Base-by-base conservation (phyloP, 2,888 invertebrate genomes). In the Stenichneumon culpator region DNA sequence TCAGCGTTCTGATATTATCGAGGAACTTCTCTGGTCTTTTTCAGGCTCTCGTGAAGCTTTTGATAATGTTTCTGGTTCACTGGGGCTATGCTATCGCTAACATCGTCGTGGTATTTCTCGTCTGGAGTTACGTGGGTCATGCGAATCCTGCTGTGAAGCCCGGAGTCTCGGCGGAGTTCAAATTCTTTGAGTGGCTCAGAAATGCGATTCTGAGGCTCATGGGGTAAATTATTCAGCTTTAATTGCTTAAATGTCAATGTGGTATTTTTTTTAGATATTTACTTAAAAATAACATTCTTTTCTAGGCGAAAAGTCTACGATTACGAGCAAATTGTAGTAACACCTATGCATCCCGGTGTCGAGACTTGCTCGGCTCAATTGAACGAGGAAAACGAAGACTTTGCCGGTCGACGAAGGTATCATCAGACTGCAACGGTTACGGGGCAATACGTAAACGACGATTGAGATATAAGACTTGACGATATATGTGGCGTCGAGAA, bases 141-240 rank as follows among this genome's bases (percentile, higher is more conserved):
- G 98, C 98, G 7, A 99, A 98, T 95, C 99, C 99, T 9, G 99
- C 99, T 4, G 98, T 98, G 7, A 98, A 98, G 92, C 99, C 99
- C 0, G 99, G 99, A 60, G 95, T 97, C 39, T 97, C 98, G 0
- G 96, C 97, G 0, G 97, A 98, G 92, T 98, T 98, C 92, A 96
- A 96, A 88, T 96, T 98, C 90, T 96, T 97, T 90, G 95, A 95
- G 72, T 98, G 97, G 98, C 93, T 97, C 28, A 97, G 96, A 93
- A 96, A 95, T 89, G 94, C 96, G 1, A 94, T 97, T 87, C 95
- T 97, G 74, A 95, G 96, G 88, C 96, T 97, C 89, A 96, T 97
- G 92, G 97, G 98, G 97, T 97, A 95, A 95, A 94, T 93, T 79
- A 82, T 73, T 77, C 6, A 22, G 72, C 78, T 57, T 39, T 19